Conservation (phyloP, 2,113 vertebrate species). For the Alligator sinensis region DNA sequence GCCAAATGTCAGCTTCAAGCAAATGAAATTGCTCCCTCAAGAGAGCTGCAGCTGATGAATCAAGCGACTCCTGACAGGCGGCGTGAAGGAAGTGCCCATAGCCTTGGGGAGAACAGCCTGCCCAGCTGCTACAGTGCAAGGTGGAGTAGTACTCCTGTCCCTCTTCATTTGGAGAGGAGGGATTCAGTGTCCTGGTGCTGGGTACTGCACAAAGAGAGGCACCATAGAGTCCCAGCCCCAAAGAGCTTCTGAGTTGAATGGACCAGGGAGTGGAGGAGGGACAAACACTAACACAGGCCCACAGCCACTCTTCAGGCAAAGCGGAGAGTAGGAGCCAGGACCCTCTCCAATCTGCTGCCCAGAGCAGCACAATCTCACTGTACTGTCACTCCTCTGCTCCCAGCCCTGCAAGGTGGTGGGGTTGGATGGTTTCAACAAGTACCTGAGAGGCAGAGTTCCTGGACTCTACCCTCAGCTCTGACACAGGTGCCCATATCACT, state of each 20-base stretch:
- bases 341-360: not conserved
- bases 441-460: not conserved
- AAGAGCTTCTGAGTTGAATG: not conserved
- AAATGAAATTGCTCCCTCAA: not conserved
- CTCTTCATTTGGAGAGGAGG: rapidly evolving
- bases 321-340: too few relatives aligned
- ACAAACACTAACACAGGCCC: not conserved
- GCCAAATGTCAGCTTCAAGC: not conserved
- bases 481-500: not conserved
- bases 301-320: not conserved
- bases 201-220: not conserved
- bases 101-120: not conserved
- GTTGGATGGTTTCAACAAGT: not conserved
- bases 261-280: not conserved
- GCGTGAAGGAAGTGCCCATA: not conserved
- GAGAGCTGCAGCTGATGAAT: not conserved
- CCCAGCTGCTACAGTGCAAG: rapidly evolving
- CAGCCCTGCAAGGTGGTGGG: not conserved
- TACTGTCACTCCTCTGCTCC: not conserved
- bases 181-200: not conserved
- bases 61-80: not conserved
- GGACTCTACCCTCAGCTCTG: not conserved
- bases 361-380: not conserved
- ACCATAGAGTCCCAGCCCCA: too few relatives aligned
- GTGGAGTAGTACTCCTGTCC: not conserved